Evolutionary conservation across 1,140 invertebrate species (phyloP), one percentile per base, ranked within the genome.

Genomic region (Pseudoatta argentina): DNA sequence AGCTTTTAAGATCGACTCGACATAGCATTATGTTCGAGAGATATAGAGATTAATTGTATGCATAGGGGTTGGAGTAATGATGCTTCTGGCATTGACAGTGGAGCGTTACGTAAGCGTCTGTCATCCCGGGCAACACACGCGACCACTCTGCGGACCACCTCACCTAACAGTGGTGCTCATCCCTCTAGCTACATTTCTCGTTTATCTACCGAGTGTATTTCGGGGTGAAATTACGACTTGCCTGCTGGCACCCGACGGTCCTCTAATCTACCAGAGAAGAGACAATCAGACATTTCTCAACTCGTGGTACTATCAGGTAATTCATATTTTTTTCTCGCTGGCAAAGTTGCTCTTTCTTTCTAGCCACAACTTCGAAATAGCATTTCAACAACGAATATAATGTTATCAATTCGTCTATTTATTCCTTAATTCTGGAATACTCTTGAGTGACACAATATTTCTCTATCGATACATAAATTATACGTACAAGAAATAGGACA

Each of bases 21-120:
- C 16, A 30, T 66, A 67, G 18, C 55, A n/a, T 57, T 69, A 39
- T 39, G 51, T 75, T 75, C 55, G 69, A 73, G 79, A 63, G 69
- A 83, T 83, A 83, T 83, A 83, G 69, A 3, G 79, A 69, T 83
- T 83, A 83, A 61, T 83, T 34, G 27, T 73, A 55, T n/a, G 86
- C 75, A 14, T 89, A 97, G 97, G 97, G 24, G 96, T 97, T 3
- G 96, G 97, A 16, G 97, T 98, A 0, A 96, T 98, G 94, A 97
- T 97, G 96, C 96, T 98, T 6, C 95, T 98, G 44, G 97, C 97
- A 16, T 96, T 98, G 86, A 98, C 97, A 14, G 95, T 97, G 21
- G 97, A 98, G 93, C 95, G 97, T 10, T 98, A 98, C 94, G 96
- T 98, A 3, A 97, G 97, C 57, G 97, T 98, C 1, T 98, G 98